Evolutionary conservation across 1,140 invertebrate genomes (phyloP).

Genomic region (Cotesia typhae): DNA sequence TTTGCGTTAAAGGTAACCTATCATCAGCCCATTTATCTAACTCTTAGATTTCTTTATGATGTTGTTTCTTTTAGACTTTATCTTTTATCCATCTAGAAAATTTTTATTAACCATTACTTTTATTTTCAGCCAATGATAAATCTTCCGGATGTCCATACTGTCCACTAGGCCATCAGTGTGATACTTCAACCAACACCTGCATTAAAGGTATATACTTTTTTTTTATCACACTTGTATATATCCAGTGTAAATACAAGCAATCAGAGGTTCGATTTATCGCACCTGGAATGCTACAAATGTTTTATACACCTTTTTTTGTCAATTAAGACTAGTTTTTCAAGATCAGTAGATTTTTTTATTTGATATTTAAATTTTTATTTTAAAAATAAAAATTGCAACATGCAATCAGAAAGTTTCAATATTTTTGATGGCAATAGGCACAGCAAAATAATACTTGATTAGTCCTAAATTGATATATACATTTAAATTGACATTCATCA

Average conservation of each 20-base stretch:
- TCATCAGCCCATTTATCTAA: not conserved
- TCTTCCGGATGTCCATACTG: slow-evolving; percentile 75
- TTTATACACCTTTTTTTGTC: slow-evolving; percentile 16
- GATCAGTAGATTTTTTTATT: too few species aligned
- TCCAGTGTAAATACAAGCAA: slow-evolving; percentile 53
- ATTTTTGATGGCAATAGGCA: not conserved
- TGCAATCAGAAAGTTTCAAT: too few species aligned
- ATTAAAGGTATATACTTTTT: slow-evolving; percentile 71
- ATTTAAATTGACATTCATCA: not conserved
- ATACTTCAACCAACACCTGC: slow-evolving; percentile 79
- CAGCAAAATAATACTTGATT: too few species aligned
- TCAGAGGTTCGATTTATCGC: slow-evolving; percentile 13
- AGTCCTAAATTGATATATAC: not conserved
- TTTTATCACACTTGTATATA: slow-evolving; percentile 51
- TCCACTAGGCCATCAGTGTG: slow-evolving; percentile 76
- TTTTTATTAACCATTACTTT: slow-evolving; percentile 5
- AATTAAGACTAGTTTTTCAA: too few species aligned
- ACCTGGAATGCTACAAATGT: slow-evolving; percentile 4
- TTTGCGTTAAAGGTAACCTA: slow-evolving; percentile 76
- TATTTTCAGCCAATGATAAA: slow-evolving; percentile 47
- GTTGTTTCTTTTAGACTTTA: too few species aligned
- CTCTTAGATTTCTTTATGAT: not conserved
- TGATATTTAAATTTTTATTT: too few species aligned
- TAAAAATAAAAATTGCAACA: too few species aligned
- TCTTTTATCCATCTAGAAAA: too few species aligned